Percentiles rank a stretch among this genome's conserved stretches.
Evolutionary conservation across 1,140 invertebrate species (phyloP).

Genomic region (Drosophila sproati): DNA sequence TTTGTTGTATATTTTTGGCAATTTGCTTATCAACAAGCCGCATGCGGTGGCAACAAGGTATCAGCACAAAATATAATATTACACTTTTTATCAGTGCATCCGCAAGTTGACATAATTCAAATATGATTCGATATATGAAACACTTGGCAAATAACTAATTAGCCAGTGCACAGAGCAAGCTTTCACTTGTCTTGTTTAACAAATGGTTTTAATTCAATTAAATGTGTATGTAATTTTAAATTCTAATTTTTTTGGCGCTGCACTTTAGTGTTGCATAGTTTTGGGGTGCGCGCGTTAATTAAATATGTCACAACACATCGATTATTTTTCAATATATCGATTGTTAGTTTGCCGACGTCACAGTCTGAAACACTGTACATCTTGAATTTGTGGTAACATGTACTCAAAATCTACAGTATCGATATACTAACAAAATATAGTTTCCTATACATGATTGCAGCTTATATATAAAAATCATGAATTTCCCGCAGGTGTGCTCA

Average conservation of each 20-base stretch:
- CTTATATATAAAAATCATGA: too few species aligned
- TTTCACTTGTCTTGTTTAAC: constrained; percentile 52
- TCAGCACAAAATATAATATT: constrained; percentile 52
- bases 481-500: too few species aligned
- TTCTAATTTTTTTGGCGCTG: background rate
- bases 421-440: too few species aligned
- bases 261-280: constrained; percentile 15
- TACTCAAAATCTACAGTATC: too few species aligned
- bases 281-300: constrained; percentile 1
- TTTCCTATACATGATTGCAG: too few species aligned
- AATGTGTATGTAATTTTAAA: background rate
- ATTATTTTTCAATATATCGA: background rate
- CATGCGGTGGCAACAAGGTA: constrained; percentile 63
- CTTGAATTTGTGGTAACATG: too few species aligned
- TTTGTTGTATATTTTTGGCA: constrained; percentile 63
- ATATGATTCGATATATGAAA: constrained; percentile 45
- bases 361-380: too few species aligned
- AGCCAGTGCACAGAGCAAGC: constrained; percentile 32
- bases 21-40: constrained; percentile 78
- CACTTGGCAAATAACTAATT: constrained; percentile 37
- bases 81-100: constrained; percentile 32
- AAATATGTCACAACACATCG: background rate
- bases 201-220: background rate
- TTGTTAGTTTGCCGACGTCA: background rate
- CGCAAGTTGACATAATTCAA: constrained; percentile 72